These are phyloP conservation scores for Phaonia tiefii DNA, from an alignment of 2,888 invertebrate species.

Conservation along the genomic window DNA sequence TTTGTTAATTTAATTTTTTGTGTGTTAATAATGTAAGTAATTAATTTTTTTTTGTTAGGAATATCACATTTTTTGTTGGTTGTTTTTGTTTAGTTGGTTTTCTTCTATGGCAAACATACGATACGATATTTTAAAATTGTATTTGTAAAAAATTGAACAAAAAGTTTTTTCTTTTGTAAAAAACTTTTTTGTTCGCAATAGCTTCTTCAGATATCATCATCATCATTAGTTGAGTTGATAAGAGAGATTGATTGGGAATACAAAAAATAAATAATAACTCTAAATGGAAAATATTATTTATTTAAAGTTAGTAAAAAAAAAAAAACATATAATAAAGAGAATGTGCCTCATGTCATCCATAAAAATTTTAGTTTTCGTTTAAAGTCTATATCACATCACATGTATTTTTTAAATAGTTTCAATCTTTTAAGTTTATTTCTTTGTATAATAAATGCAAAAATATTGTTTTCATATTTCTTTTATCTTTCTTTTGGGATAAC, in stretches of 20 bases:
- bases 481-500: slow-evolving; percentile 29
- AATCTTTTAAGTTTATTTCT: slow-evolving; percentile 46
- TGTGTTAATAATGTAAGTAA: slow-evolving; percentile 59
- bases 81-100: slow-evolving; percentile 37
- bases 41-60: slow-evolving; percentile 61
- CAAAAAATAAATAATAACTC: slow-evolving; percentile 42
- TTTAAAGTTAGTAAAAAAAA: slow-evolving; percentile 51
- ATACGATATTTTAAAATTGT: slow-evolving; percentile 54
- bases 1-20: slow-evolving; percentile 40
- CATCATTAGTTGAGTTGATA: too few relatives aligned
- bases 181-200: slow-evolving; percentile 30
- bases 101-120: slow-evolving; percentile 60
- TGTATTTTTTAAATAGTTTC: slow-evolving; percentile 71
- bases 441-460: slow-evolving; percentile 68
- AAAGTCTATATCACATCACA: slow-evolving; percentile 80
- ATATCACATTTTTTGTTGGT: slow-evolving; percentile 60
- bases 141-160: slow-evolving; percentile 13
- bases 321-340: slow-evolving; percentile 65
- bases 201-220: slow-evolving; percentile 15
- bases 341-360: slow-evolving; percentile 80
- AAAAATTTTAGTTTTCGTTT: slow-evolving; percentile 69
- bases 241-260: slow-evolving; percentile 38
- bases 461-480: slow-evolving; percentile 63
- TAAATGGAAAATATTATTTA: slow-evolving; percentile 33
- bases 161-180: slow-evolving; percentile 36